phyloP scores from a whole-genome alignment of 2,113 vertebrate species.

The Eurypyga helias region DNA sequence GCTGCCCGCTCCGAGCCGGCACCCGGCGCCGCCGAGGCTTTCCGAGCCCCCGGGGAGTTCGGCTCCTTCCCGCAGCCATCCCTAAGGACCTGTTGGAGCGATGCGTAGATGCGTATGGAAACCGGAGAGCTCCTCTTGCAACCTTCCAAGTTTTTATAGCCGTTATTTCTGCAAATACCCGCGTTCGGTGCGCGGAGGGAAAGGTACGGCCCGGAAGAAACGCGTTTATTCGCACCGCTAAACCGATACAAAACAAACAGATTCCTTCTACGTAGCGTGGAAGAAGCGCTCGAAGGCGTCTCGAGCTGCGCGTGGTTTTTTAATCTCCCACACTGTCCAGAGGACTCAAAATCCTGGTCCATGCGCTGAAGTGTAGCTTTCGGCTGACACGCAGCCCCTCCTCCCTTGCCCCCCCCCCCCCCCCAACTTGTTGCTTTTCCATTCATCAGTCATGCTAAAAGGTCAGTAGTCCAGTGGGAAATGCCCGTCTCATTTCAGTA shows the following conservation, averaged over 20 bases:
- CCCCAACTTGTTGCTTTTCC: neutral
- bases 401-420: too few species aligned
- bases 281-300: neutral
- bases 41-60: neutral
- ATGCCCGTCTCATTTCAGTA: neutral
- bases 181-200: too few species aligned
- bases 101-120: fast-evolving
- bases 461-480: neutral
- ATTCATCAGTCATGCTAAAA: neutral
- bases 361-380: neutral
- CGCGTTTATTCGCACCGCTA: neutral
- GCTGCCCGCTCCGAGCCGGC: neutral
- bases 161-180: too few species aligned
- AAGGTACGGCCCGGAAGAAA: too few species aligned
- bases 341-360: neutral
- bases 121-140: neutral
- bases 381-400: too few species aligned
- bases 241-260: neutral
- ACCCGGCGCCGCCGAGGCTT: neutral
- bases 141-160: too few species aligned
- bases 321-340: neutral
- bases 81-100: neutral
- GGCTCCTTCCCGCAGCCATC: fast-evolving
- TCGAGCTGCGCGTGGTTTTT: fast-evolving
- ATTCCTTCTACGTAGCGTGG: neutral